These are phyloP conservation scores for Ianthella basta DNA, from an alignment of 37 sponge, comb jelly and placozoan species.

Conservation along the genomic window DNA sequence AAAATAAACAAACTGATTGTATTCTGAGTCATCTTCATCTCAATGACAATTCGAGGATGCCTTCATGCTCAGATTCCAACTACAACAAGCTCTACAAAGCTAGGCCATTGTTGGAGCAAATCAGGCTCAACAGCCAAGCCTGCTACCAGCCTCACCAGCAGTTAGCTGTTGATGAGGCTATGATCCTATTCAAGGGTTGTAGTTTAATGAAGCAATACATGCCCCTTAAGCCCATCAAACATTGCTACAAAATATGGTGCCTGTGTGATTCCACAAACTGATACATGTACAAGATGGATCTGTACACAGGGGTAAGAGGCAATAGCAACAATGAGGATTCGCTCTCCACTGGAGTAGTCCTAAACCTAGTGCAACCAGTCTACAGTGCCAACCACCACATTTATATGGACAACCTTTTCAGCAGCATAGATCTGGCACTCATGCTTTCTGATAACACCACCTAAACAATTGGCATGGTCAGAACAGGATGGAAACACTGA, in stretches of 20 bases:
- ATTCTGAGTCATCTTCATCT: constrained; percentile 17
- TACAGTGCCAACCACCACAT: not conserved
- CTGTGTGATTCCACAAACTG: not conserved
- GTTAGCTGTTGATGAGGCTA: constrained; percentile 31
- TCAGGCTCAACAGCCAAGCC: not conserved
- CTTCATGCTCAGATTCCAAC: not conserved
- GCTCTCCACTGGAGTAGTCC: not conserved
- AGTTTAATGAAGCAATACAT: constrained; percentile 11
- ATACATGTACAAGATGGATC: not conserved
- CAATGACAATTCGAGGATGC: constrained; percentile 20
- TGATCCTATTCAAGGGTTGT: constrained; percentile 13
- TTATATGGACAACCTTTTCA: constrained; percentile 5
- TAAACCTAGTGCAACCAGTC: not conserved
- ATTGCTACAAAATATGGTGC: constrained; percentile 18
- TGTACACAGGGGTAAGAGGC: not conserved
- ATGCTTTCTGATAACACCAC: not conserved
- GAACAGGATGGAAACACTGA: not conserved
- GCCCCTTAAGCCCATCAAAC: constrained; percentile 18
- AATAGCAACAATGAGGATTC: not conserved
- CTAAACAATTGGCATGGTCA: not conserved
- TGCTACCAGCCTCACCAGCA: constrained; percentile 9
- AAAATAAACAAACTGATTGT: too few species aligned
- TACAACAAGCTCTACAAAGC: constrained; percentile 24
- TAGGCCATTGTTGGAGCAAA: constrained; percentile 17
- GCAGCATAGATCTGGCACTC: not conserved